Evolutionary conservation across 1,140 invertebrate species (phyloP).

Genomic region (Coboldia fuscipes): DNA sequence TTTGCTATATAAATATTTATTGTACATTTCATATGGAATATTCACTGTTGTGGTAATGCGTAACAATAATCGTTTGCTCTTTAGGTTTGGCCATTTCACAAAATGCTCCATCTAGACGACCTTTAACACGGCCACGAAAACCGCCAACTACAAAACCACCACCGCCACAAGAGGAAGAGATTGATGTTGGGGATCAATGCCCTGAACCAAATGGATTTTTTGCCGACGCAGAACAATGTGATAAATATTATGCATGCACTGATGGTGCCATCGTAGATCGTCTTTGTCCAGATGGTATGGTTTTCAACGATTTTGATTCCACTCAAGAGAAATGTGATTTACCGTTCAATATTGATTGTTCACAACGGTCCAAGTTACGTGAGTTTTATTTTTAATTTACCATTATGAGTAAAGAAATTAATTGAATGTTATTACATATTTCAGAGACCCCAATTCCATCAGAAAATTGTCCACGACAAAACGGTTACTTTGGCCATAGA

Average conservation of each 20-base stretch:
- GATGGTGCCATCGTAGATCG: slow-evolving; percentile 48
- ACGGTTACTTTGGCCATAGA: slow-evolving; percentile 76
- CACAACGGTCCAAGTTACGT: slow-evolving; percentile 52
- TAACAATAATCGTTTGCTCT: too few relatives aligned
- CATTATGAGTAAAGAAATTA: too few relatives aligned
- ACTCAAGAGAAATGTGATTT: slow-evolving; percentile 71
- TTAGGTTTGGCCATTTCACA: background rate
- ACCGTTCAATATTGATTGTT: slow-evolving; percentile 69
- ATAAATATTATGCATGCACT: slow-evolving; percentile 75
- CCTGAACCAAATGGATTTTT: slow-evolving; percentile 68
- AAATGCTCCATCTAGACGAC: background rate
- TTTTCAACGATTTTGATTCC: slow-evolving; percentile 69
- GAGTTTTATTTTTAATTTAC: slow-evolving; percentile 29
- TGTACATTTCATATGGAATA: too few relatives aligned
- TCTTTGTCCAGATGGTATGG: slow-evolving; percentile 74
- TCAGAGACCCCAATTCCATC: slow-evolving; percentile 51
- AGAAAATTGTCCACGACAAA: slow-evolving; percentile 55
- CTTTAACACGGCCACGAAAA: background rate
- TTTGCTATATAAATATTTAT: too few relatives aligned
- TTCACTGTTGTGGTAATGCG: too few relatives aligned
- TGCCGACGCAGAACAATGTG: slow-evolving; percentile 67
- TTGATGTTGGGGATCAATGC: slow-evolving; percentile 34
- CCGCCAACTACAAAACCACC: background rate
- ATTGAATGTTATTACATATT: slow-evolving; percentile 6
- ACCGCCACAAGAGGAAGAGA: slow-evolving; percentile 7